Percentiles rank a stretch among this genome's conserved stretches.
Conservation (phyloP, 1,140 invertebrate species). For the Orchestia grillus region DNA sequence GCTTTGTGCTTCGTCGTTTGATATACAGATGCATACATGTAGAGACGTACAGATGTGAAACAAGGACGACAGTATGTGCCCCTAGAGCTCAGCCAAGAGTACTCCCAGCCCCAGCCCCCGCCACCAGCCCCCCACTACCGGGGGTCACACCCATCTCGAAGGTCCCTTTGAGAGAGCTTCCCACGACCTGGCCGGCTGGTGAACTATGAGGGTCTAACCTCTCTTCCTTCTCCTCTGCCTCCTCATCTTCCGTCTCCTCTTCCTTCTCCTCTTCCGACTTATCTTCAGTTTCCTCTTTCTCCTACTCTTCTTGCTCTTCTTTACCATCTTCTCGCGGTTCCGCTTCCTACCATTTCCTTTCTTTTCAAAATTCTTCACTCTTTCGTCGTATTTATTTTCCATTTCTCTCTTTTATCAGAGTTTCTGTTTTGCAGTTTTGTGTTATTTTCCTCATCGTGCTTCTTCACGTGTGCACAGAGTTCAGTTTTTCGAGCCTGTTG, state of each 20-base stretch:
- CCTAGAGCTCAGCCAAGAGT: no score
- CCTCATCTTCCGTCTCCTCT: background rate
- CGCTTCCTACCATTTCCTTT: background rate
- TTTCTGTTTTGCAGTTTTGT: background rate
- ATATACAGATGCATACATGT: no score
- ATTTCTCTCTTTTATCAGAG: background rate
- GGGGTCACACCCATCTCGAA: constrained; percentile 8
- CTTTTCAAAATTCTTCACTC: background rate
- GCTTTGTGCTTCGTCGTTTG: no score
- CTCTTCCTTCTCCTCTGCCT: background rate
- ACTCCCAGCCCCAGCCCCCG: background rate
- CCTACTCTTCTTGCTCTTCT: background rate
- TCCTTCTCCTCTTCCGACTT: background rate
- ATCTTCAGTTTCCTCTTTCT: background rate
- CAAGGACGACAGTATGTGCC: no score
- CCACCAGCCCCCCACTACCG: background rate
- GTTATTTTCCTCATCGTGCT: no score
- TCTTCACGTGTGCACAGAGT: no score
- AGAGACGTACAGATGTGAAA: no score
- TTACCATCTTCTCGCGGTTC: background rate
- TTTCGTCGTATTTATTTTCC: background rate
- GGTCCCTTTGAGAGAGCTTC: background rate
- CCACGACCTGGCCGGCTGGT: background rate
- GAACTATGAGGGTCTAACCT: background rate
- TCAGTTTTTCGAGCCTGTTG: no score